A percentile compares a stretch with the other conserved stretches of the same genome.
Conservation (phyloP, 2,113 vertebrate species). For the Serinus canaria region DNA sequence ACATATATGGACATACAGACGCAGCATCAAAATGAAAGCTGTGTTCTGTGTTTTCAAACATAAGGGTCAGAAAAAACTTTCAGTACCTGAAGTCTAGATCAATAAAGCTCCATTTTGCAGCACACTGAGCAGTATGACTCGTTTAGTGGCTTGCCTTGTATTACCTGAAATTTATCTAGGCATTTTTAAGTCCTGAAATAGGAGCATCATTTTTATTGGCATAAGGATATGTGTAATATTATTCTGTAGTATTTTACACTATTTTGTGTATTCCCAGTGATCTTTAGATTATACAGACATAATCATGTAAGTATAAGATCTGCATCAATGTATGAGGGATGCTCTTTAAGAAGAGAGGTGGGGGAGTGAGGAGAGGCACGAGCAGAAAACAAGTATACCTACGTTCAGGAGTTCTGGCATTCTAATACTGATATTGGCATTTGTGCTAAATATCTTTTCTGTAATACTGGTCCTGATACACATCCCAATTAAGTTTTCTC, state of each 20-base stretch:
- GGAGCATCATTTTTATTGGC: not conserved
- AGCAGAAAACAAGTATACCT: not conserved
- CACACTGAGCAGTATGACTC: not conserved
- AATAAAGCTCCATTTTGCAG: not conserved
- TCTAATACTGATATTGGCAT: not conserved
- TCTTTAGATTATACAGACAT: not conserved
- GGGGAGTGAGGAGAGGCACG: accelerated
- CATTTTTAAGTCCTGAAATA: not conserved
- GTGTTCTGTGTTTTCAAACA: not conserved
- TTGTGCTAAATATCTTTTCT: not conserved
- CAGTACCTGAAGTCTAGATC: not conserved
- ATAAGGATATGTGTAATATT: not conserved
- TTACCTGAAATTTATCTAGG: not conserved
- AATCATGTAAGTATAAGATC: not conserved
- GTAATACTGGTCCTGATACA: not conserved
- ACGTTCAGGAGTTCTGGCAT: not conserved
- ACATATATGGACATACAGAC: not conserved
- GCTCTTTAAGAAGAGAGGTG: not conserved
- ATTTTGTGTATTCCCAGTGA: not conserved
- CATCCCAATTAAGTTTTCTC: not conserved
- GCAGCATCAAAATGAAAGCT: not conserved
- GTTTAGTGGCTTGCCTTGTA: not conserved
- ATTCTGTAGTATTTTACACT: not conserved
- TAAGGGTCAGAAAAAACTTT: not conserved
- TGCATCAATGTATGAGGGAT: not conserved